Evolutionary conservation across 2,113 vertebrate genomes (phyloP).

Genomic region (Ceuthmochares aereus): DNA sequence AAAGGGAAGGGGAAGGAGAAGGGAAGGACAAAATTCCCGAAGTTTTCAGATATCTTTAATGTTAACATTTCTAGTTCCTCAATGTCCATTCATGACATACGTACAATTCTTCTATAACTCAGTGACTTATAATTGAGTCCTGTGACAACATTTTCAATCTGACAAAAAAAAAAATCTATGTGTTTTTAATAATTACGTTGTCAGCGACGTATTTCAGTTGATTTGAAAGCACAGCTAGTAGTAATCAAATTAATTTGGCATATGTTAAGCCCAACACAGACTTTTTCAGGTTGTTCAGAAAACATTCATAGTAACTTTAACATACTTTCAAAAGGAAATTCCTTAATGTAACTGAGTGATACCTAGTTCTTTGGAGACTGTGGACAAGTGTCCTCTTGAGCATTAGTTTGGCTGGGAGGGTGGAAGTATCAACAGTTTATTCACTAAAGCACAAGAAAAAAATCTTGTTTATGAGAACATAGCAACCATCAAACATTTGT

Average conservation of each 20-base stretch:
- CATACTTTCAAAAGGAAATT: background rate
- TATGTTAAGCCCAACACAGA: background rate
- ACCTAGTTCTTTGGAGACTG: background rate
- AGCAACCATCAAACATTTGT: background rate
- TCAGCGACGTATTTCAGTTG: background rate
- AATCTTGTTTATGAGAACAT: background rate
- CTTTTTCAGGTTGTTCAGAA: background rate
- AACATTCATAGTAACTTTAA: background rate
- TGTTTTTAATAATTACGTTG: background rate
- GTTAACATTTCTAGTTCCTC: background rate
- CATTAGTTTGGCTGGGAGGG: background rate
- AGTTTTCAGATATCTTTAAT: background rate
- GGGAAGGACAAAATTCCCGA: background rate
- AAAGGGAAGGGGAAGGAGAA: background rate
- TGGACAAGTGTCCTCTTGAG: background rate
- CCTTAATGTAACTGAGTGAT: background rate
- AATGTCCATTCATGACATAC: background rate
- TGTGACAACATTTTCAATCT: background rate
- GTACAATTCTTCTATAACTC: background rate
- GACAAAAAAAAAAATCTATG: background rate
- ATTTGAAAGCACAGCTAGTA: background rate
- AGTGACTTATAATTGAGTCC: background rate
- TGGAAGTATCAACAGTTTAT: conserved; percentile 34
- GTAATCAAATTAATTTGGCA: background rate
- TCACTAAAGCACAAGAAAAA: background rate